A percentile compares a stretch with the other conserved stretches of the same genome.
Evolutionary conservation across 64 coral and sea anemone species (phyloP).

Genomic region (Platygyra sinensis): DNA sequence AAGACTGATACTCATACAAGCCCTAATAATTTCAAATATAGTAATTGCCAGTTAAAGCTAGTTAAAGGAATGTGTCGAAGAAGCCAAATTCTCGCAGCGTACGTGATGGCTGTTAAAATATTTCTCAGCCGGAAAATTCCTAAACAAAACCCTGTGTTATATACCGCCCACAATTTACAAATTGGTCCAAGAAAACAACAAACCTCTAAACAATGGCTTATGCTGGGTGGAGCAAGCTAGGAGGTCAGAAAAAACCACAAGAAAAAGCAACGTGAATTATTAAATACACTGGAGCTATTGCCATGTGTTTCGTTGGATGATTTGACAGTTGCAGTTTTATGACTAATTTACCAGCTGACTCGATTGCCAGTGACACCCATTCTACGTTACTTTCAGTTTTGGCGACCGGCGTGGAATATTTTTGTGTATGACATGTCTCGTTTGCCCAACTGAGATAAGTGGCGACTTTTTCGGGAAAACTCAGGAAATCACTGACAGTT

Average conservation of each 20-base stretch:
- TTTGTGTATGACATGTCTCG: neutral
- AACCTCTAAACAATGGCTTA: constrained; percentile 16
- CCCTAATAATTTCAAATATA: too few relatives aligned
- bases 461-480: neutral
- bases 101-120: neutral
- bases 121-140: constrained; percentile 18
- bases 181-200: constrained; percentile 6
- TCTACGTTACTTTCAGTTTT: neutral
- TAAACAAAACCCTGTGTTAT: neutral
- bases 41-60: neutral
- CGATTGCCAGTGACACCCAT: neutral
- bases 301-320: neutral
- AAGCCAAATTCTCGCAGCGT: neutral
- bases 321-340: neutral
- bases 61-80: neutral
- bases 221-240: neutral
- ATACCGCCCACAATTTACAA: constrained; percentile 9
- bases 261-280: neutral
- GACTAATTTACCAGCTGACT: neutral
- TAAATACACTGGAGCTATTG: neutral
- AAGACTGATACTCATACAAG: too few relatives aligned
- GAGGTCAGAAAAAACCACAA: constrained; percentile 32
- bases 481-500: neutral
- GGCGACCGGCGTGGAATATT: too few relatives aligned
- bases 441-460: neutral